A percentile compares a stretch with the other conserved stretches of the same genome.
Conservation (phyloP, 2,888 invertebrate genomes). For the Isotomurus palustris region DNA sequence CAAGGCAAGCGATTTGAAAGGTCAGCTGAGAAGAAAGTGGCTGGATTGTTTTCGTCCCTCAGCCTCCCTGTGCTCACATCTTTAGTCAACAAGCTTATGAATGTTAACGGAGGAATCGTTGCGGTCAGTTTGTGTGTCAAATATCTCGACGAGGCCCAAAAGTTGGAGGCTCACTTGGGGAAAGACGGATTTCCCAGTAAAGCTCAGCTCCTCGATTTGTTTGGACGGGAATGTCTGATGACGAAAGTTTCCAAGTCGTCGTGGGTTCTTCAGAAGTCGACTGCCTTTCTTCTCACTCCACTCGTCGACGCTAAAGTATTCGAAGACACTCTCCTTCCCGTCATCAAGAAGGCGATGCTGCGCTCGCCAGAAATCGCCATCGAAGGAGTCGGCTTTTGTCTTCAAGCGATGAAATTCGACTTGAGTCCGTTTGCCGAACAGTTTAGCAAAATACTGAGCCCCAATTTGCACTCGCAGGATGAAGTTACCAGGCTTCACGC, state of each 20-base stretch:
- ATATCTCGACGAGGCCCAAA: conserved; percentile 6
- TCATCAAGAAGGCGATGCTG: conserved; percentile 84
- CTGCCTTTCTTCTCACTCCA: conserved; percentile 62
- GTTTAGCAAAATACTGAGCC: conserved; percentile 73
- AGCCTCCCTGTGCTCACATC: conserved; percentile 3
- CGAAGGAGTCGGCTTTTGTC: conserved; percentile 66
- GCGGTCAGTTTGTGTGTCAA: conserved; percentile 15
- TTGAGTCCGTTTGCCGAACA: conserved; percentile 72
- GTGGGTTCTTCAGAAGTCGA: conserved; percentile 62
- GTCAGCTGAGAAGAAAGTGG: conserved; percentile 16
- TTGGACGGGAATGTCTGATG: conserved; percentile 71
- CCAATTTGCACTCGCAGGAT: conserved; percentile 75
- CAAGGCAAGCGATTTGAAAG: conserved; percentile 24
- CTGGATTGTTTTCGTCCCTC: conserved; percentile 6
- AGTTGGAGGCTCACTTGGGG: conserved; percentile 5
- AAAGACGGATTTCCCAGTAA: conserved; percentile 4
- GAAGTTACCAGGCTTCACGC: conserved; percentile 70
- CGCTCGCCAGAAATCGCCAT: conserved; percentile 72
- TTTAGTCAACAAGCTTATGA: conserved; percentile 12
- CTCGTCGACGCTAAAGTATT: conserved; percentile 64
- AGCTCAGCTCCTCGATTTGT: conserved; percentile 49
- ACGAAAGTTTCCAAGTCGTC: conserved; percentile 68
- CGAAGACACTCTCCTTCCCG: conserved; percentile 68
- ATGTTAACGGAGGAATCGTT: conserved; percentile 11
- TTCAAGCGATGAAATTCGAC: conserved; percentile 67